phyloP scores from a whole-genome alignment of 2,888 invertebrate genomes.

The Subacronicta megacephala region DNA sequence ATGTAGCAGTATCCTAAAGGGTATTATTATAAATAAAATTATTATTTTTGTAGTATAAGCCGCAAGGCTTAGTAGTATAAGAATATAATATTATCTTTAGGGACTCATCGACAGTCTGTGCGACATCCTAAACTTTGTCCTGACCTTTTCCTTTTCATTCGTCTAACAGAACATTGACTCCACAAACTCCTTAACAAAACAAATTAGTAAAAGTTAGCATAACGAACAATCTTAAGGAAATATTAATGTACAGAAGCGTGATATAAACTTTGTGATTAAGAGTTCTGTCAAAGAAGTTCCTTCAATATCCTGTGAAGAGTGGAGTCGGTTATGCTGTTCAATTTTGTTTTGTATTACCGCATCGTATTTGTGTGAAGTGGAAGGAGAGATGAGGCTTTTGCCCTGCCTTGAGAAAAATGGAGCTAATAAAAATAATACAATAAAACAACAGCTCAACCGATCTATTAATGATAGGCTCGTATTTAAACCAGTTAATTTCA shows the following conservation, averaged over 20 bases:
- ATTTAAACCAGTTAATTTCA: too few species aligned
- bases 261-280: slow-evolving; percentile 11
- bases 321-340: neutral
- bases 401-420: too few species aligned
- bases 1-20: too few species aligned
- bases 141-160: neutral
- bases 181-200: slow-evolving; percentile 5
- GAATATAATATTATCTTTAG: too few species aligned
- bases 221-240: slow-evolving; percentile 9
- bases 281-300: slow-evolving; percentile 5
- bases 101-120: neutral
- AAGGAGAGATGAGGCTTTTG: too few species aligned
- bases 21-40: too few species aligned
- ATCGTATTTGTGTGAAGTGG: too few species aligned
- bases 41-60: too few species aligned
- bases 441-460: too few species aligned
- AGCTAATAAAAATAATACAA: too few species aligned
- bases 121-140: neutral
- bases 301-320: neutral
- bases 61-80: too few species aligned
- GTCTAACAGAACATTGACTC: neutral
- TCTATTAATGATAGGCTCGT: too few species aligned
- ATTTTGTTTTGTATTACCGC: slow-evolving; percentile 5
- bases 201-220: slow-evolving; percentile 9
- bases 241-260: slow-evolving; percentile 8